Percentiles rank a stretch among this genome's conserved stretches.
phyloP scores from a whole-genome alignment of 2,888 invertebrate genomes.

The Amphipoea oculea region DNA sequence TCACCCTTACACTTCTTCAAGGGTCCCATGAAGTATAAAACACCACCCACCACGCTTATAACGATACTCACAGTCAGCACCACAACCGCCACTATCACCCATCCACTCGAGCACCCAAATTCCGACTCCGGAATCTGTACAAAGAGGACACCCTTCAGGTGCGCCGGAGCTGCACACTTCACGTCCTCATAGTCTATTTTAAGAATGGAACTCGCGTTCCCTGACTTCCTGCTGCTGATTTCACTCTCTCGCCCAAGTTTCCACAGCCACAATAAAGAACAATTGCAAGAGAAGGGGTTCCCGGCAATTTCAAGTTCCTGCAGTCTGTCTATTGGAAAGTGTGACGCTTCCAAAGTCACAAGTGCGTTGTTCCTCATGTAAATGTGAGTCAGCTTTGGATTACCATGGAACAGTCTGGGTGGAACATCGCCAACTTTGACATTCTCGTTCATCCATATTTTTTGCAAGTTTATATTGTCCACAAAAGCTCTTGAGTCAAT shows the following conservation, averaged over 20 bases:
- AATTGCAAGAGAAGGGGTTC: conserved; percentile 96
- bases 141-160: conserved; percentile 88
- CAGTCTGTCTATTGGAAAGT: conserved; percentile 95
- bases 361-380: conserved; percentile 94
- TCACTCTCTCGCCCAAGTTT: conserved; percentile 90
- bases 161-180: conserved; percentile 91
- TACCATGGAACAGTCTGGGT: conserved; percentile 95
- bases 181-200: conserved; percentile 91
- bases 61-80: conserved; percentile 89
- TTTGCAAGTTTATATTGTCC: conserved; percentile 95
- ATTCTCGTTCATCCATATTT: conserved; percentile 95
- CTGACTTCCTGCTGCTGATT: conserved; percentile 80
- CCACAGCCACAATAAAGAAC: conserved; percentile 96
- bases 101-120: conserved; percentile 91
- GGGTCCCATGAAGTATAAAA: conserved; percentile 88
- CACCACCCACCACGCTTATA: conserved; percentile 88
- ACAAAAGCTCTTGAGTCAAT: conserved; percentile 95
- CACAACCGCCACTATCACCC: conserved; percentile 90
- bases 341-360: conserved; percentile 94
- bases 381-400: conserved; percentile 94
- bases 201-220: conserved; percentile 82
- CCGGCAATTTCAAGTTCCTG: conserved; percentile 94
- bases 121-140: conserved; percentile 91
- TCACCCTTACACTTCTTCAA: conserved; percentile 89
- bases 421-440: conserved; percentile 93